These are phyloP conservation scores for Gallinago solitaria DNA, from an alignment of 2,797 vertebrate genomes.

Conservation along the genomic window DNA sequence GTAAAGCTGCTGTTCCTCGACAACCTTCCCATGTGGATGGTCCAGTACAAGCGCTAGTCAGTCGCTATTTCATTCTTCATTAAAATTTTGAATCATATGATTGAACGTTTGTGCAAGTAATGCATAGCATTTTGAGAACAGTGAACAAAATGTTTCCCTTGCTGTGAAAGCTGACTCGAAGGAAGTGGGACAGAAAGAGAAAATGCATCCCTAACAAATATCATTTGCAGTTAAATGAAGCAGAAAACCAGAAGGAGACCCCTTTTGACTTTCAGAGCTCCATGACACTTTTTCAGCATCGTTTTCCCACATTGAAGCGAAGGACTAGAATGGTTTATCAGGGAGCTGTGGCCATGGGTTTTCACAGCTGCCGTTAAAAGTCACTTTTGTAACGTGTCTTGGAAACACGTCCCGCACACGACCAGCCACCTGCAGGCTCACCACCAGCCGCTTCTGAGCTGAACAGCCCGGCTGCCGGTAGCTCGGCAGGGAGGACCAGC, in stretches of 20 bases:
- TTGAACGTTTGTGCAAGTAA: background rate
- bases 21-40: background rate
- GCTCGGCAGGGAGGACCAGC: background rate
- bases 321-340: background rate
- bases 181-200: background rate
- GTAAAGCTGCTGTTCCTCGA: background rate
- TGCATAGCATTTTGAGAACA: background rate
- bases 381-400: background rate
- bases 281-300: background rate
- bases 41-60: fast-evolving
- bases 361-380: background rate
- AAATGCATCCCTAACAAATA: background rate
- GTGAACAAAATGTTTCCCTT: background rate
- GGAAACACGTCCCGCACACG: background rate
- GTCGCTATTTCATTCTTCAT: background rate
- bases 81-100: background rate
- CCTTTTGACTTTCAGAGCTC: background rate
- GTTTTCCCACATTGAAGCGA: background rate
- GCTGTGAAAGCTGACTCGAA: background rate
- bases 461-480: background rate
- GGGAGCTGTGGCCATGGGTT: background rate
- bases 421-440: background rate
- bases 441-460: background rate
- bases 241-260: background rate
- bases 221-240: background rate